Base-by-base conservation (phyloP, 2,888 invertebrate species). In the Ophonus ardosiacus region DNA sequence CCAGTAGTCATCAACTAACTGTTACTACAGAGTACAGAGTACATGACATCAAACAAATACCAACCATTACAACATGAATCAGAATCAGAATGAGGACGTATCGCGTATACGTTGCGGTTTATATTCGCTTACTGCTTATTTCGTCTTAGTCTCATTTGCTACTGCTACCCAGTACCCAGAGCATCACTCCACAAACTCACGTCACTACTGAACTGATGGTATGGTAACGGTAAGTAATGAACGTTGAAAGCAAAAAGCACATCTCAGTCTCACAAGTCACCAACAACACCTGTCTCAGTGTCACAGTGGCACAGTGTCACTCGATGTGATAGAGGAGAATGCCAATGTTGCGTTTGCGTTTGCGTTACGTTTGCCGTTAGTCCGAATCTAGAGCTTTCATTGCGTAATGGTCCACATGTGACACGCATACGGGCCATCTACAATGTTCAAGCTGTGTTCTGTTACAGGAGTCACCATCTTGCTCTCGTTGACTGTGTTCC, bases 401-500 rank as follows among this genome's bases (percentile, higher is more conserved):
- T 31, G 31, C 31, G 31, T 31, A 31, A 31, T 31, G 31, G 31
- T 31, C 31, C 31, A 31, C 5, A 31, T 31, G 17, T 68, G 31
- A 31, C 31, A 31, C 31, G 31, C 31, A 51, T 8, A 51, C 76
- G 86, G 76, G 87, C 85, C 86, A 59, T 88, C 90, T 89, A 90
- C 91, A 90, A 86, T 92, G 92, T 92, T 93, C 93, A 93, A 92
- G 90, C 90, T 93, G 91, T 93, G 92, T 94, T 94, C 94, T 95
- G 94, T 96, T 96, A 93, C 97, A 98, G 98, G 98, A 94, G 98
- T 98, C 94, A 98, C 98, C 94, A 98, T 98, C 94, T 97, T 98
- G 93, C 97, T 99, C 93, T 99, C 99, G 93, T 96, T 99, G 95
- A 99, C 98, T 94, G 98, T 99, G 94, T 99, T 99, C 95, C 97